A percentile compares a stretch with the other conserved stretches of the same genome.
Evolutionary conservation across 37 sponge, comb jelly and placozoan species (phyloP).

Genomic region (Lycopodina hypogea): DNA sequence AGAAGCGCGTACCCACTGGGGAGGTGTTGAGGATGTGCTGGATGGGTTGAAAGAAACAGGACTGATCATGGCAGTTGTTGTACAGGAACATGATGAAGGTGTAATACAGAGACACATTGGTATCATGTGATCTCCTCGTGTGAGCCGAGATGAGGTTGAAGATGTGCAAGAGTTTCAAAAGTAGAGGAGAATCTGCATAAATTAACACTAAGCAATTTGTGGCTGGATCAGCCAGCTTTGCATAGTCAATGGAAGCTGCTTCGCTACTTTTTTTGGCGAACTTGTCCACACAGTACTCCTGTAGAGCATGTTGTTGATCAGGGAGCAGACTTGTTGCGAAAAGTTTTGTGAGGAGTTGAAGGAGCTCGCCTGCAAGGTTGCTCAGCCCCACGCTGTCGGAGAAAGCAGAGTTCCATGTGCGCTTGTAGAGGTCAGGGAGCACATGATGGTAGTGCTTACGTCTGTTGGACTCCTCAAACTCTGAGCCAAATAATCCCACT

Average conservation of each 20-base stretch:
- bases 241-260: neutral
- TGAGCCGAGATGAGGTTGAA: constrained; percentile 18
- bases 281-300: neutral
- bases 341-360: neutral
- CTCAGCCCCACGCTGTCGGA: neutral
- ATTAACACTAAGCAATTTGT: neutral
- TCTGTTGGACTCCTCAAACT: constrained; percentile 33
- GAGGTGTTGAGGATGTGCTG: constrained; percentile 9
- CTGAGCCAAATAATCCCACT: constrained; percentile 31
- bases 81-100: constrained; percentile 29
- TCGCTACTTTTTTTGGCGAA: neutral
- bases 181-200: constrained; percentile 15
- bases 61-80: constrained; percentile 24
- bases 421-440: neutral
- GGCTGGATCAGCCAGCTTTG: neutral
- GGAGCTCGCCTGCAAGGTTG: neutral
- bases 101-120: neutral
- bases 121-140: neutral
- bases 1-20: constrained; percentile 1
- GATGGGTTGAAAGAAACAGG: constrained; percentile 45
- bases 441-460: constrained; percentile 6
- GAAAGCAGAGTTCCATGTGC: neutral
- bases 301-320: neutral
- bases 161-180: constrained; percentile 1
- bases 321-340: neutral